Conservation (phyloP, 1,140 invertebrate species). For the Harpegnathos saltator region DNA sequence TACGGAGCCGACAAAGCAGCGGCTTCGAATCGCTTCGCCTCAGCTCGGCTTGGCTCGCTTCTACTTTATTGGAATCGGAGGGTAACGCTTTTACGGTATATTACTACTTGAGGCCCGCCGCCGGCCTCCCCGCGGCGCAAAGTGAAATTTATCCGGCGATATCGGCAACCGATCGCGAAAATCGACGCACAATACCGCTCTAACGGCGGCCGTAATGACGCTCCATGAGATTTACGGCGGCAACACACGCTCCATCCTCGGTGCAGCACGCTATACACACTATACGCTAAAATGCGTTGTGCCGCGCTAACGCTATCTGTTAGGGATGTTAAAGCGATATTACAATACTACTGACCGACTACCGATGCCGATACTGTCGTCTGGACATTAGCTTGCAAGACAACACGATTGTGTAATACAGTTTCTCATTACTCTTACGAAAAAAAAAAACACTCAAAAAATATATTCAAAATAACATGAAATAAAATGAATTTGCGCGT, state of each 20-base stretch:
- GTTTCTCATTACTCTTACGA: no score
- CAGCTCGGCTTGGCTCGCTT: not conserved
- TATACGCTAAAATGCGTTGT: constrained; percentile 8
- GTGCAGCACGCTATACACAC: not conserved
- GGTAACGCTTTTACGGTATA: constrained; percentile 57
- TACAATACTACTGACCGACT: constrained; percentile 43
- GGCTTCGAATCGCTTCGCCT: constrained; percentile 7
- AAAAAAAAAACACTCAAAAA: no score
- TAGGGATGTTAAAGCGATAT: constrained; percentile 46
- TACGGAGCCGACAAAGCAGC: constrained; percentile 59
- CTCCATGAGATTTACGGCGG: constrained; percentile 54
- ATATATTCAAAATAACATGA: no score
- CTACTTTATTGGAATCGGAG: constrained; percentile 60
- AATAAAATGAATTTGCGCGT: no score
- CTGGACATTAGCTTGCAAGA: no score
- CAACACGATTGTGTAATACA: no score
- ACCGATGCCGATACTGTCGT: constrained; percentile 11
- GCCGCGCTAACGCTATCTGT: constrained; percentile 18
- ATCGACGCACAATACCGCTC: constrained; percentile 58
- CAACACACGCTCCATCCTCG: constrained; percentile 10
- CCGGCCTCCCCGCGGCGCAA: constrained; percentile 52
- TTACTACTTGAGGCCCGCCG: constrained; percentile 42
- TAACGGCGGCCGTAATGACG: constrained; percentile 50
- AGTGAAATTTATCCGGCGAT: constrained; percentile 60
- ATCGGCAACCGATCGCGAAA: constrained; percentile 55